Evolutionary conservation across 1,140 invertebrate species (phyloP), one percentile per base, ranked within the genome.

Genomic region (Linepithema humile): DNA sequence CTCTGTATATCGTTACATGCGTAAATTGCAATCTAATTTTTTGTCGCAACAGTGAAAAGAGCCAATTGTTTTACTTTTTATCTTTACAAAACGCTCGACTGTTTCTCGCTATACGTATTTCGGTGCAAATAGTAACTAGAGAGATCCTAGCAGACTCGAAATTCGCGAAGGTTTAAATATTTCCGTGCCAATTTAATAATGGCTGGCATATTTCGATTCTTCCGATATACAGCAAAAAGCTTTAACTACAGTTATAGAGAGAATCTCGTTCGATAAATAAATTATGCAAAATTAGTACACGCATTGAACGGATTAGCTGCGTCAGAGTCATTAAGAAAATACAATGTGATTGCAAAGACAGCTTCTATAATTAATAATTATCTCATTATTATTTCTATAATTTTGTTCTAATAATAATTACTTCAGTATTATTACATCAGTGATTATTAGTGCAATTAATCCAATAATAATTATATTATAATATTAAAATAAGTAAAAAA

Each of bases 151-250:
- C 62, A 45, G 43, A 43, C 55, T 87, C 83, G 32, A 77, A 82
- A 88, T 55, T 53, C 69, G 20, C 70, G 38, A 50, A 80, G 38
- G 5, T 85, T 45, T 83, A 88, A 83, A 75, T 88, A 83, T 85
- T 88, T 77, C 50, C 3, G 6, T 48, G 20, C 23, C 50, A 48
- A 87, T 82, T 75, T 75, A 75, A 88, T 88, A 88, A 82, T 29
- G 59, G 40, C 10, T 29, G 15, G n/a, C 15, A 35, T 26, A 45
- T 64, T 45, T 64, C 40, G 20, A 10, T 35, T 43, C 65, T 57
- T 29, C 29, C 57, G 45, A 15, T 57, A 29, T 48, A 75, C 48
- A n/a, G n/a, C 32, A 32, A 50, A 87, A 70, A 43, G 55, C 10
- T 75, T 87, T 83, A 55, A 60, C 38, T 40, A 32, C 2, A n/a